Evolutionary conservation across 1,140 invertebrate species (phyloP).

Genomic region (Leptinotarsa texana): DNA sequence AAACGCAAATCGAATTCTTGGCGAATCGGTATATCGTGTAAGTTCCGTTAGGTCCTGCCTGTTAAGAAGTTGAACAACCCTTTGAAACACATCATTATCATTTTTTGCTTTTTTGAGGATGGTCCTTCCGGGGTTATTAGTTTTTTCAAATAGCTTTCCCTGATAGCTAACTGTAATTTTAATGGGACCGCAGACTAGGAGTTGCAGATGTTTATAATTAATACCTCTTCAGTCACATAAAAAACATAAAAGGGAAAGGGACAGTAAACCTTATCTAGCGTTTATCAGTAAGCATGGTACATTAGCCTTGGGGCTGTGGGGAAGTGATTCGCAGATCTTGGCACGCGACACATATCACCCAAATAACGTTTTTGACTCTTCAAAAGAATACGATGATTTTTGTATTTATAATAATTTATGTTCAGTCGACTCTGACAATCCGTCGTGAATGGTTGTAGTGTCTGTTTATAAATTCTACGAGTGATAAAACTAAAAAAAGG

Average conservation of each 20-base stretch:
- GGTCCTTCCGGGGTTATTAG: slow-evolving; percentile 21
- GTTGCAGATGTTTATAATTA: slow-evolving; percentile 24
- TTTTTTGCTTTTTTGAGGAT: slow-evolving; percentile 19
- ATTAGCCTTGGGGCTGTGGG: neutral
- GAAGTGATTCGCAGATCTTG: neutral
- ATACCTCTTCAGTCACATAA: slow-evolving; percentile 20
- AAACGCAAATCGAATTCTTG: slow-evolving; percentile 16
- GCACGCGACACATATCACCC: neutral
- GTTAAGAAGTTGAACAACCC: slow-evolving; percentile 20
- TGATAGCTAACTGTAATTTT: slow-evolving; percentile 18
- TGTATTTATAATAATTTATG: no score
- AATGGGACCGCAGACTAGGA: neutral
- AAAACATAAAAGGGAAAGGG: slow-evolving; percentile 18
- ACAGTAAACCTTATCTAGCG: neutral
- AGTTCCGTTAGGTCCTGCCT: slow-evolving; percentile 11
- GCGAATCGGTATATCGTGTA: slow-evolving; percentile 8
- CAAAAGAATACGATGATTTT: no score
- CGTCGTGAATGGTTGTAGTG: no score
- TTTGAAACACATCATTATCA: slow-evolving; percentile 19
- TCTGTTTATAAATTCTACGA: no score
- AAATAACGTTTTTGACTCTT: no score
- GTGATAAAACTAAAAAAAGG: no score
- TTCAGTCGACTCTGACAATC: no score
- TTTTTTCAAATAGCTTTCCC: slow-evolving; percentile 15
- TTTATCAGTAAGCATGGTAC: neutral